Evolutionary conservation across 1,140 invertebrate genomes (phyloP).

Genomic region (Drosophila mojavensis): DNA sequence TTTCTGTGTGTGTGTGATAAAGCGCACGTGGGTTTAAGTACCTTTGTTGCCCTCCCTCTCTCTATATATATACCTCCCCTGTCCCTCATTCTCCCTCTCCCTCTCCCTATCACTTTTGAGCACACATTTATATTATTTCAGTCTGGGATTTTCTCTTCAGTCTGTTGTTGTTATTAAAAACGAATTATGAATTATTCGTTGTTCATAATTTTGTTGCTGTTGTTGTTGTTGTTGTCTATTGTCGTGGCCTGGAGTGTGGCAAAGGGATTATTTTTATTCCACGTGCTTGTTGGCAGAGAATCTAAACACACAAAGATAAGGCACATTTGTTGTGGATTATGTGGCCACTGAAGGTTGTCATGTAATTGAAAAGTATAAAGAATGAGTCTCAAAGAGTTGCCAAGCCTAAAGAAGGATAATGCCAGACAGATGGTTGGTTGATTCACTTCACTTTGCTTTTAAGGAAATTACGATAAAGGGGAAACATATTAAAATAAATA

Average conservation of each 20-base stretch:
- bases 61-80: too few relatives aligned
- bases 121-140: not conserved
- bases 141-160: constrained; percentile 20
- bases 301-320: constrained; percentile 62
- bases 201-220: constrained; percentile 55
- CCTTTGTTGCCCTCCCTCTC: not conserved
- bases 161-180: constrained; percentile 70
- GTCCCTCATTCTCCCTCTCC: not conserved
- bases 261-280: constrained; percentile 51
- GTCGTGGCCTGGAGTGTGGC: constrained; percentile 40
- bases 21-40: constrained; percentile 33
- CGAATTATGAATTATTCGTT: constrained; percentile 80
- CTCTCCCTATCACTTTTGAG: not conserved
- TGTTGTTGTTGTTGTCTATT: constrained; percentile 34
- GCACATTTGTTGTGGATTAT: constrained; percentile 70
- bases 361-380: constrained; percentile 7
- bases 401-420: not conserved
- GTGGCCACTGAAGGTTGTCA: constrained; percentile 24
- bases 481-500: not conserved
- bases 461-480: too few relatives aligned
- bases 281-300: constrained; percentile 48
- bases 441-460: too few relatives aligned
- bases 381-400: constrained; percentile 17
- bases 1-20: constrained; percentile 29
- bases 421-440: not conserved